These are phyloP conservation scores for Varroa destructor DNA, from an alignment of 1,140 invertebrate genomes.

Conservation along the genomic window DNA sequence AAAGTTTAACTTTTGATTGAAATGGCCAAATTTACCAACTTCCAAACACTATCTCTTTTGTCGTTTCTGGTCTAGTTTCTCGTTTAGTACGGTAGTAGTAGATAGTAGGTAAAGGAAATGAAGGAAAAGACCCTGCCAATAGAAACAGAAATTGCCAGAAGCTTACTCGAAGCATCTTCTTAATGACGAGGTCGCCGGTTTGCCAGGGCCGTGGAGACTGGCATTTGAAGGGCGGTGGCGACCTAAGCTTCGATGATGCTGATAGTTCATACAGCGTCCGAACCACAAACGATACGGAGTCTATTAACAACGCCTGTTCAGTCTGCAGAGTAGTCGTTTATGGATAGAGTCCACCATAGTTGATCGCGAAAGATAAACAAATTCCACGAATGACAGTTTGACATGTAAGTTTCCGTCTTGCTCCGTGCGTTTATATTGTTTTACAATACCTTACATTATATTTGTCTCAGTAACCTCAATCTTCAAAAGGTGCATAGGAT, in stretches of 20 bases:
- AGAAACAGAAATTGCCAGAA: not conserved
- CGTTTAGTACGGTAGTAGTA: not conserved
- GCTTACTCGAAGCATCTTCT: constrained; percentile 11
- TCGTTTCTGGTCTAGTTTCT: not conserved
- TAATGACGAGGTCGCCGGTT: not conserved
- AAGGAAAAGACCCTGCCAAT: not conserved
- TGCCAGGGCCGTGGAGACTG: not conserved
- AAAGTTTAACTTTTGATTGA: no score
- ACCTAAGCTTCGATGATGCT: not conserved
- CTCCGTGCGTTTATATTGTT: no score
- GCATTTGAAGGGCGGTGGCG: not conserved
- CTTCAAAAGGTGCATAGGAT: no score
- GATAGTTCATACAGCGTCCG: constrained; percentile 3
- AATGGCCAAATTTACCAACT: no score
- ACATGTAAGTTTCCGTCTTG: no score
- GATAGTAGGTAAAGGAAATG: not conserved
- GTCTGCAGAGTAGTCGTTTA: not conserved
- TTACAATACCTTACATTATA: no score
- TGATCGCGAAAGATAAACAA: no score
- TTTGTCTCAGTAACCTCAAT: no score
- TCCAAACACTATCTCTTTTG: no score
- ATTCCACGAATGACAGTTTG: no score
- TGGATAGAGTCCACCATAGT: no score
- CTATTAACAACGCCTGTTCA: constrained; percentile 2
- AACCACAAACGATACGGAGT: constrained; percentile 22